These are phyloP conservation scores for Oreamnos americanus DNA, from an alignment of 2,113 vertebrate species.

Conservation along the genomic window DNA sequence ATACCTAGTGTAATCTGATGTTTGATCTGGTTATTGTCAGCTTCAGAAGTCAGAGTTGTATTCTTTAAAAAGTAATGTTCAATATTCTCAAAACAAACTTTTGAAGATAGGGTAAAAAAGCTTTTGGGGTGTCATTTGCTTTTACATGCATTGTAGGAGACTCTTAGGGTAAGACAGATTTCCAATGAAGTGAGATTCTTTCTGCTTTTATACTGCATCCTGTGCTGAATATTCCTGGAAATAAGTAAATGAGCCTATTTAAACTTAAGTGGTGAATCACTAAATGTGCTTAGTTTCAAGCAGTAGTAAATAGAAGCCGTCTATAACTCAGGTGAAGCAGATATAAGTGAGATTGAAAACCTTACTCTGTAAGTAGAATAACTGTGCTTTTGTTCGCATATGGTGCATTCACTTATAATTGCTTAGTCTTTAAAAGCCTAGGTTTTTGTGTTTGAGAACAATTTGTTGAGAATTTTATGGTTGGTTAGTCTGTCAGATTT, in stretches of 20 bases:
- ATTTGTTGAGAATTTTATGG: not conserved
- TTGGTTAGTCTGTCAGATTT: conserved; percentile 23
- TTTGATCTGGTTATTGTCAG: not conserved
- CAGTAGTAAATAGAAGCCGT: not conserved
- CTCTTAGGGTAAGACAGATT: not conserved
- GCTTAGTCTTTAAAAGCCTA: not conserved
- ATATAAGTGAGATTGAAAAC: not conserved
- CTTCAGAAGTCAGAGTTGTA: not conserved
- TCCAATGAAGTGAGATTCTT: not conserved
- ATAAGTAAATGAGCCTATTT: not conserved
- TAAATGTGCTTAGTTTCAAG: not conserved
- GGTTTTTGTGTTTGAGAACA: not conserved
- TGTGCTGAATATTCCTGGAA: not conserved
- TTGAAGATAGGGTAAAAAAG: not conserved
- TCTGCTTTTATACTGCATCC: not conserved
- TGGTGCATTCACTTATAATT: not conserved
- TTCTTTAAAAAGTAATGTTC: conserved; percentile 3
- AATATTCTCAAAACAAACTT: not conserved
- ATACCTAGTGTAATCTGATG: not conserved
- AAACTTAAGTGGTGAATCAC: not conserved
- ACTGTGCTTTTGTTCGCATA: not conserved
- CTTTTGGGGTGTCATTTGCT: not conserved
- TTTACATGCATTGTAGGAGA: not conserved
- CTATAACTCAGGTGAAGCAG: not conserved
- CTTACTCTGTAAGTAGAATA: not conserved